Base-by-base conservation (phyloP, 2,888 invertebrate species). In the Meta bourneti region DNA sequence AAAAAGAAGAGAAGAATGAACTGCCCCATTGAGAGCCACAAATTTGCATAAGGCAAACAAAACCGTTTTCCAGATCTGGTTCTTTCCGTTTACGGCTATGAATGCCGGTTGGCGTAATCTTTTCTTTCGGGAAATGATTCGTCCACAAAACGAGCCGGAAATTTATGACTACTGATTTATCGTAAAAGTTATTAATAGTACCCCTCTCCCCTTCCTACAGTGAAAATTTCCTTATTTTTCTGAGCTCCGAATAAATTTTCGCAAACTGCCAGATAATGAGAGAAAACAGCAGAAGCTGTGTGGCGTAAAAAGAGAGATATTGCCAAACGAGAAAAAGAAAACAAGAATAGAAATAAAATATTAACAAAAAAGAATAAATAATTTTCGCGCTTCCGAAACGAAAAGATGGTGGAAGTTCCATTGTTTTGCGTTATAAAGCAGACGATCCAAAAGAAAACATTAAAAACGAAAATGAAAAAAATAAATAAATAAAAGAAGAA, bases 41-140 rank as follows among this genome's bases (percentile, higher is more conserved):
- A 84, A 90, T 90, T 85, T 90, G 74, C 74, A 74, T 74, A 90
- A 72, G 51, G 74, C 84, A 90, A 84, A 89, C 82, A 82, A 89
- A 70, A 79, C 83, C 69, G 51, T 86, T 78, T 52, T 54, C 74
- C n/a, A 49, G 34, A 54, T 19, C 34, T 61, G 61, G 61, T 61
- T 61, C 61, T 61, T 49, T 54, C 49, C 20, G n/a, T 90, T 85
- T 72, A 54, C 16, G n/a, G 54, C 52, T 70, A 79, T 61, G 71
- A 71, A 52, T 80, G 79, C 72, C 75, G 79, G 85, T 85, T 75
- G 78, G 81, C 80, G 16, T 20, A 90, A 85, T 90, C 80, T 71
- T 74, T 90, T 75, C 79, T 85, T 75, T 61, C 34, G 34, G 51
- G 16, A 79, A 52, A 74, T 69, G 52, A 77, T 81, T 90, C 20